Evolutionary conservation across 2,113 vertebrate genomes (phyloP).

Genomic region (Ptilonorhynchus violaceus): DNA sequence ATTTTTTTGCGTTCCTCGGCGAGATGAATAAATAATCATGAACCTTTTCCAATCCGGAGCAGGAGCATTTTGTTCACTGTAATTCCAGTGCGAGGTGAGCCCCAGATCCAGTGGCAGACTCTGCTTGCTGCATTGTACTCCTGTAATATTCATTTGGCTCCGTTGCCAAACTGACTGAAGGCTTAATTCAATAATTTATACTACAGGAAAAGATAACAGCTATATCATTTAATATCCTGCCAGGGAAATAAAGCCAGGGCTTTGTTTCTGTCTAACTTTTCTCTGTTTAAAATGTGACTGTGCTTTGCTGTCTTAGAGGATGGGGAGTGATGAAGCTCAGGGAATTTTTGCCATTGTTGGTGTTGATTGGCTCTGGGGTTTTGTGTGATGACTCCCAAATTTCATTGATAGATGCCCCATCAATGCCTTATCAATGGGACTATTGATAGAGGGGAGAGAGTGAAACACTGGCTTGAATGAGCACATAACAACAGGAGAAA

Average conservation of each 20-base stretch:
- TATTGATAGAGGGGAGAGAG: background rate
- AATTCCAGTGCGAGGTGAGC: slow-evolving; percentile 33
- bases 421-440: background rate
- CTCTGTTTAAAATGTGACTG: background rate
- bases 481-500: background rate
- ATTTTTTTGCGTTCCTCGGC: background rate
- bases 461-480: background rate
- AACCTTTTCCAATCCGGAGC: slow-evolving; percentile 19
- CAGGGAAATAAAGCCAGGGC: slow-evolving; percentile 24
- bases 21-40: slow-evolving; percentile 60
- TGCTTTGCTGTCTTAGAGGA: background rate
- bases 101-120: slow-evolving; percentile 9
- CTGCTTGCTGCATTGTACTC: slow-evolving; percentile 20
- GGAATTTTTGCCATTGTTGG: background rate
- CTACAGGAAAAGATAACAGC: slow-evolving; percentile 35
- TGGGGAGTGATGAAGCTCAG: background rate
- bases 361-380: background rate
- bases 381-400: background rate
- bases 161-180: slow-evolving; percentile 42
- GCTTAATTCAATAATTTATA: slow-evolving; percentile 58
- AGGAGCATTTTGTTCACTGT: slow-evolving; percentile 6
- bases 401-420: background rate
- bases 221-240: slow-evolving; percentile 54
- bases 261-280: background rate
- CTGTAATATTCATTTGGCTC: slow-evolving; percentile 27